phyloP scores from a whole-genome alignment of 2,113 vertebrate species.

The Chaetodon auriga region DNA sequence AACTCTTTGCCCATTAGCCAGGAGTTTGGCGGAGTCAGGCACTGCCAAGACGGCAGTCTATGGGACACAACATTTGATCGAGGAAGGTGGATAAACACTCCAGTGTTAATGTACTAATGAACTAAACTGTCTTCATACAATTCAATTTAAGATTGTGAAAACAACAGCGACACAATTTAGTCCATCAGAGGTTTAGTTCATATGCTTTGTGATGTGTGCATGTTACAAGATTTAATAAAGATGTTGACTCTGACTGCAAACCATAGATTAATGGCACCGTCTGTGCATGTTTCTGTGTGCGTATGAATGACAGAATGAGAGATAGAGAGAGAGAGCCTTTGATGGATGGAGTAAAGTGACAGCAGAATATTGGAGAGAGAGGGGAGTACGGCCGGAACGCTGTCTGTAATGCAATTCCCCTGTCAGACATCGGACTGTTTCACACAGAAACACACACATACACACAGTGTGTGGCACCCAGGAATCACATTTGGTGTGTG shows the following conservation, averaged over 20 bases:
- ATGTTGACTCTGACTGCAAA: conserved; percentile 19
- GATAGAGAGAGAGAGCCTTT: conserved; percentile 21
- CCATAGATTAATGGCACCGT: conserved; percentile 22
- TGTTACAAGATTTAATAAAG: conserved; percentile 39
- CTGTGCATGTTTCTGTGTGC: background rate
- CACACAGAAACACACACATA: conserved; percentile 32
- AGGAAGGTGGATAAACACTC: background rate
- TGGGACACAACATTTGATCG: background rate
- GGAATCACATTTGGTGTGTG: conserved; percentile 35
- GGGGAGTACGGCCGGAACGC: conserved; percentile 34
- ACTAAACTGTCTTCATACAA: conserved; percentile 29
- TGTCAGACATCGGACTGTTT: conserved; percentile 61
- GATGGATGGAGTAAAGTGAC: conserved; percentile 69
- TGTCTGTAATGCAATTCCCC: conserved; percentile 69
- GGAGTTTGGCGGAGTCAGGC: too few relatives aligned
- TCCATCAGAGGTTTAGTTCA: background rate
- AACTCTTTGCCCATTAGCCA: too few relatives aligned
- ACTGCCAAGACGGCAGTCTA: background rate
- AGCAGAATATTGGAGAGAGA: conserved; percentile 58
- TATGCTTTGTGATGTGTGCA: background rate
- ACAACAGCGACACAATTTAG: background rate
- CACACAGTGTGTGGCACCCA: conserved; percentile 21
- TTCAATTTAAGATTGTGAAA: background rate
- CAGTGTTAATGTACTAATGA: conserved; percentile 11
- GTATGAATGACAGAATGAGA: conserved; percentile 18